Evolutionary conservation across 2,797 vertebrate species (phyloP), one percentile per base, ranked within the genome.

Genomic region (Synaphobranchus kaupii): DNA sequence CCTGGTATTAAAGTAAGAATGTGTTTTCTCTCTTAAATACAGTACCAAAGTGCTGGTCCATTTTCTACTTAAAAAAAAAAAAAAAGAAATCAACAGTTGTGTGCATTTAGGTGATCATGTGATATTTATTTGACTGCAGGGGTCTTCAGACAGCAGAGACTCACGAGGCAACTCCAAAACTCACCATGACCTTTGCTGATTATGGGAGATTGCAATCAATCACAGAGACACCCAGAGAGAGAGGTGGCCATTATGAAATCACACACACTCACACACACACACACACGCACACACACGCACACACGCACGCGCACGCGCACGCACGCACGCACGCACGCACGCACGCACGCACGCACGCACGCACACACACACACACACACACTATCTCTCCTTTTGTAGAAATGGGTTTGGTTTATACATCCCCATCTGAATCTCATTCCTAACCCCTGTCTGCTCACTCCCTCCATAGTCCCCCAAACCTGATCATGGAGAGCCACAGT

Each of bases 191-290:
- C 44, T 81, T 39, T 12, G 47, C 20, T 48, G 78, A 50, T 81
- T n/a, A 48, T 34, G 47, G 17, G 39, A 48, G 78, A 81, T 81
- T 81, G 78, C 78, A 50, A 50, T 50, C 78, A 81, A n/a, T 81
- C 47, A 81, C 22, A 12, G 8, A 50, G 25, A 81, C 20, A 25
- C 47, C 25, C 20, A n/a, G 47, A 81, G 20, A 9, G 22, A 81
- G 78, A 81, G 22, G 73, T 47, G 3, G 10, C 9, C 13, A 76
- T 76, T 34, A 76, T 34, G 0, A 71, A 28, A 20, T 22, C 58
- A 17, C 13, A 13, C 58, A 68, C 25, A n/a, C 25, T 28, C 39
- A 39, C 39, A 39, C 39, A 39, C 39, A 39, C 39, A 39, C 39
- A 39, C 39, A 39, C 39, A 39, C 39, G n/a, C 25, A 68, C 39